phyloP scores from a whole-genome alignment of 2,113 vertebrate species.

The Pyxicephalus adspersus region DNA sequence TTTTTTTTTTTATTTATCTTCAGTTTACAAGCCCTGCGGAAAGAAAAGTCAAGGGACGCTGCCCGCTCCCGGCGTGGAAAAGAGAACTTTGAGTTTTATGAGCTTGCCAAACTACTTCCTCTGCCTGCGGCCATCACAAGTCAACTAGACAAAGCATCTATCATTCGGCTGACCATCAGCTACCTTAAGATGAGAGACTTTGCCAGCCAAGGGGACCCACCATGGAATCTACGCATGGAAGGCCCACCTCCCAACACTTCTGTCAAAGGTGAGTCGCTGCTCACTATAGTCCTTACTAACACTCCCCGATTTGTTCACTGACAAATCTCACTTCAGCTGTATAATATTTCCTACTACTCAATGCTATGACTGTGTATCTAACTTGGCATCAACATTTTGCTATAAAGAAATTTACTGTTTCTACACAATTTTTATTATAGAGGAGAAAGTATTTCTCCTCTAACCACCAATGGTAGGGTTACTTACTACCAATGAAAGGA shows the following conservation, averaged over 20 bases:
- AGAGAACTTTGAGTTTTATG: slow-evolving; percentile 99
- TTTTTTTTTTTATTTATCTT: slow-evolving; percentile 9
- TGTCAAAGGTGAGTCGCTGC: slow-evolving; percentile 87
- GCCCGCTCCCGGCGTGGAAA: slow-evolving; percentile 96
- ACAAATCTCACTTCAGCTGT: too few relatives aligned
- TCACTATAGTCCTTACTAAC: background rate
- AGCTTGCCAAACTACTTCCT: slow-evolving; percentile 97
- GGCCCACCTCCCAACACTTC: slow-evolving; percentile 98
- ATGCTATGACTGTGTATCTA: too few relatives aligned
- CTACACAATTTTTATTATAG: too few relatives aligned
- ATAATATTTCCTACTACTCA: too few relatives aligned
- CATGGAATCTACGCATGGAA: slow-evolving; percentile 96
- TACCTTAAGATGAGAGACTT: slow-evolving; percentile 99
- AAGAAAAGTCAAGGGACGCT: slow-evolving; percentile 97
- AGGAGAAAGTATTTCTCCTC: too few relatives aligned
- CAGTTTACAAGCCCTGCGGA: slow-evolving; percentile 98
- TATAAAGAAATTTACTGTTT: too few relatives aligned
- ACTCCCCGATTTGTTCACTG: too few relatives aligned
- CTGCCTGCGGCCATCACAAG: slow-evolving; percentile 98
- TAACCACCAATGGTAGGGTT: too few relatives aligned
- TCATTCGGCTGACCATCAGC: slow-evolving; percentile 98
- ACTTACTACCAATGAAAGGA: too few relatives aligned
- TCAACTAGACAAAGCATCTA: slow-evolving; percentile 98
- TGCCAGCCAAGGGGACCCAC: slow-evolving; percentile 96
- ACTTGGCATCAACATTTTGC: too few relatives aligned